phyloP scores from a whole-genome alignment of 2,888 invertebrate species.

The Cheilosia pagana region DNA sequence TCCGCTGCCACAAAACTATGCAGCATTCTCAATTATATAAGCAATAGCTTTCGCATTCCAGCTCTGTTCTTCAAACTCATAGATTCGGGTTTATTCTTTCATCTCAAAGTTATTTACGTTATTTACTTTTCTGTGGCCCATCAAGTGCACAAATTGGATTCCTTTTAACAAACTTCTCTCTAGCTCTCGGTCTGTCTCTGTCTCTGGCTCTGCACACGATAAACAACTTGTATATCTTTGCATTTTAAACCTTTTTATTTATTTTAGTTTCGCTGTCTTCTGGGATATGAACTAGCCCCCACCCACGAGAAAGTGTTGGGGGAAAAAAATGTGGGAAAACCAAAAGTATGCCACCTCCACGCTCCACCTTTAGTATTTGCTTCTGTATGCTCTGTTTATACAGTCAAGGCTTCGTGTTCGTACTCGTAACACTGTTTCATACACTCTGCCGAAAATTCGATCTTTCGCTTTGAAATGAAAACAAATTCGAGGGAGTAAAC shows the following conservation, averaged over 20 bases:
- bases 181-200: neutral
- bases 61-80: too few relatives aligned
- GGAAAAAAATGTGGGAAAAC: neutral
- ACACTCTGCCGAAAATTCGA: conserved; percentile 1
- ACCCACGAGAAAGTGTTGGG: too few relatives aligned
- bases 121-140: neutral
- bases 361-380: conserved; percentile 1
- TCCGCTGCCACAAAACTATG: neutral
- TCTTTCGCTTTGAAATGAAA: conserved; percentile 18
- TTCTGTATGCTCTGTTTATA: too few relatives aligned
- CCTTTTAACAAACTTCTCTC: conserved; percentile 15
- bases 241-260: conserved; percentile 29
- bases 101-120: conserved; percentile 31
- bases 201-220: neutral
- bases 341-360: conserved; percentile 24
- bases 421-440: too few relatives aligned
- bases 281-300: conserved; percentile 4
- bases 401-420: neutral
- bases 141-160: conserved; percentile 50
- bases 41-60: neutral
- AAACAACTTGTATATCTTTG: conserved; percentile 5
- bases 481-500: neutral
- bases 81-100: neutral
- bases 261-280: conserved; percentile 3
- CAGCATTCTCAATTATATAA: neutral